Evolutionary conservation across 1,140 invertebrate genomes (phyloP).

Genomic region (Agrilus planipennis): DNA sequence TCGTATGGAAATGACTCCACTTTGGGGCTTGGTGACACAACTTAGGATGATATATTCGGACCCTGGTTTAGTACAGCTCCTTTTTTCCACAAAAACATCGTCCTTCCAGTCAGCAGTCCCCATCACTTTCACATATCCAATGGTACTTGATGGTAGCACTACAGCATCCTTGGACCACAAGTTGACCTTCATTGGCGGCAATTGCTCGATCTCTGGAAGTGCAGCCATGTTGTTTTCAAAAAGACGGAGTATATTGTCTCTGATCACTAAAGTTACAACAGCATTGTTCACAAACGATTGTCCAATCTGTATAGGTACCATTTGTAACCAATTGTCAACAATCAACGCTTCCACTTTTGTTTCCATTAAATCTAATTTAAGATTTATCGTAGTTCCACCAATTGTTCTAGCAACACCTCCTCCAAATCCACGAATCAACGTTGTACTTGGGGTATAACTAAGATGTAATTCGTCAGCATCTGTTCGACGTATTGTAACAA

Average conservation of each 20-base stretch:
- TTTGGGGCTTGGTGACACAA: background rate
- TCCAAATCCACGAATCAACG: too few species aligned
- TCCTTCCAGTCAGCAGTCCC: background rate
- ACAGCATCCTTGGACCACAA: background rate
- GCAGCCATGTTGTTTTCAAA: background rate
- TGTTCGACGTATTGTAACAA: conserved; percentile 25
- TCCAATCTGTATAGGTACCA: too few species aligned
- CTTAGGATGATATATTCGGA: background rate
- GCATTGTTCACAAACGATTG: too few species aligned
- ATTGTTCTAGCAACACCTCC: too few species aligned
- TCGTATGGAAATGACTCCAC: too few species aligned
- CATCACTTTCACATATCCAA: background rate
- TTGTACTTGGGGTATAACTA: conserved; percentile 18
- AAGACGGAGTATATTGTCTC: background rate
- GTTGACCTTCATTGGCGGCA: background rate
- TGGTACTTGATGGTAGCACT: background rate
- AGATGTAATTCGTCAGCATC: conserved; percentile 27
- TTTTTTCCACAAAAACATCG: background rate
- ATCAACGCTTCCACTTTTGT: too few species aligned
- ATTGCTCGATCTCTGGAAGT: background rate
- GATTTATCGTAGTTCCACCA: too few species aligned
- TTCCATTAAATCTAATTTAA: too few species aligned
- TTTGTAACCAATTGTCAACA: too few species aligned
- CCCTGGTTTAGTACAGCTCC: conserved; percentile 1
- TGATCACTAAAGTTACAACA: background rate